These are phyloP conservation scores for Xestobium rufovillosum DNA, from an alignment of 2,888 invertebrate species.

Conservation along the genomic window DNA sequence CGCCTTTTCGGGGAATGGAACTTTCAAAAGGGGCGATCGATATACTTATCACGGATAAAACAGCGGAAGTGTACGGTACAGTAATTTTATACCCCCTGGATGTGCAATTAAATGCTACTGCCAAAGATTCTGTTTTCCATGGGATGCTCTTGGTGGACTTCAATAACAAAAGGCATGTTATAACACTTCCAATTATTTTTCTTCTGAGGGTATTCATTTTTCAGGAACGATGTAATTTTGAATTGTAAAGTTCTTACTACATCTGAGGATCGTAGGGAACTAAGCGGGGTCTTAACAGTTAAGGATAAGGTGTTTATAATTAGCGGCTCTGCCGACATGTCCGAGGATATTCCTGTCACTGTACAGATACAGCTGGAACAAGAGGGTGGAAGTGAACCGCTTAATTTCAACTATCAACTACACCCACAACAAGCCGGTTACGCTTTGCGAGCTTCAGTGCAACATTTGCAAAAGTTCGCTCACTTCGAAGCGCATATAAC, in stretches of 20 bases:
- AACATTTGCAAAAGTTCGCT: constrained; percentile 43
- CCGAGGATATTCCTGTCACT: constrained; percentile 39
- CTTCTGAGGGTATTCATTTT: no score
- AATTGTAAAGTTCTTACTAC: neutral
- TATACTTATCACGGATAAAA: constrained; percentile 32
- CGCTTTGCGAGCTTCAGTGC: constrained; percentile 30
- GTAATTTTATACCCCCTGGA: constrained; percentile 38
- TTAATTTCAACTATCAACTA: constrained; percentile 37
- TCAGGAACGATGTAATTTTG: neutral
- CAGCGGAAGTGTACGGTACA: constrained; percentile 34
- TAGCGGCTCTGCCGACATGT: constrained; percentile 41
- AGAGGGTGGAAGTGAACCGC: constrained; percentile 38
- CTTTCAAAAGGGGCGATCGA: constrained; percentile 38
- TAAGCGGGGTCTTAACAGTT: constrained; percentile 42
- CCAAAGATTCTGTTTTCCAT: constrained; percentile 31
- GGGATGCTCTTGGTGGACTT: constrained; percentile 31
- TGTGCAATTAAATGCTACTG: constrained; percentile 33
- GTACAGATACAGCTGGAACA: constrained; percentile 43
- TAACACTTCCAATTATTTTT: constrained; percentile 6
- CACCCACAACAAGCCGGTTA: constrained; percentile 32
- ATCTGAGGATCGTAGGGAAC: neutral
- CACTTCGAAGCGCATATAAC: constrained; percentile 37
- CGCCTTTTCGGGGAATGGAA: constrained; percentile 42
- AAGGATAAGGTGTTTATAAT: constrained; percentile 42
- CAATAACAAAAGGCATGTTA: constrained; percentile 32